Percentiles rank a stretch among this genome's conserved stretches.
Evolutionary conservation across 2,888 invertebrate genomes (phyloP).

Genomic region (Uloborus plumipes): DNA sequence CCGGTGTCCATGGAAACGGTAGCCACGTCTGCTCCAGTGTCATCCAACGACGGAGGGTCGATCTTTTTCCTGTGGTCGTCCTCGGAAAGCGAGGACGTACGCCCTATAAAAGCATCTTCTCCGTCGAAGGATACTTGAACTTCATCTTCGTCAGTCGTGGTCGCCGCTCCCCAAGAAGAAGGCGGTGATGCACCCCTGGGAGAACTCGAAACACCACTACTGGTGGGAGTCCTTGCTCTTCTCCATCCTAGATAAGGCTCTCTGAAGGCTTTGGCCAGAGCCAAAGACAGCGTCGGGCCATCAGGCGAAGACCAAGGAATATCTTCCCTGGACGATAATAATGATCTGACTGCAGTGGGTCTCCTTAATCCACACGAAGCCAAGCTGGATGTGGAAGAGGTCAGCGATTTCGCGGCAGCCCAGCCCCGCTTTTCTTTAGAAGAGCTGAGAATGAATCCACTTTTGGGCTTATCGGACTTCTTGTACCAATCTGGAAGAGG

Average conservation of each 20-base stretch:
- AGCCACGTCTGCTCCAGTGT: slow-evolving; percentile 51
- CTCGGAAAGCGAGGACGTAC: slow-evolving; percentile 23
- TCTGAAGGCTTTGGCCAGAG: slow-evolving; percentile 55
- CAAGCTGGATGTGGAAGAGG: slow-evolving; percentile 58
- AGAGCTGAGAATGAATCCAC: slow-evolving; percentile 43
- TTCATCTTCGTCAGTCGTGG: slow-evolving; percentile 33
- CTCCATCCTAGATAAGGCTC: slow-evolving; percentile 63
- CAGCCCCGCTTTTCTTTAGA: slow-evolving; percentile 52
- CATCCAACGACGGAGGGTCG: slow-evolving; percentile 46
- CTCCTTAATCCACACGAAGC: slow-evolving; percentile 59
- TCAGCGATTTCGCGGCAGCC: slow-evolving; percentile 58
- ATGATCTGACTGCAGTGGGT: slow-evolving; percentile 58
- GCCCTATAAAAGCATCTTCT: slow-evolving; percentile 41
- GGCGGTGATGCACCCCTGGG: slow-evolving; percentile 46
- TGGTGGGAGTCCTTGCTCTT: slow-evolving; percentile 34
- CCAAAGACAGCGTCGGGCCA: slow-evolving; percentile 71
- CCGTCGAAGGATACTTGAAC: slow-evolving; percentile 46
- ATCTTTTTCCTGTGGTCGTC: slow-evolving; percentile 7
- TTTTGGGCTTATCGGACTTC: slow-evolving; percentile 70
- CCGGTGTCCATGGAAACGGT: slow-evolving; percentile 56
- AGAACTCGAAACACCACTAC: slow-evolving; percentile 54
- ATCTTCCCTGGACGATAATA: slow-evolving; percentile 68
- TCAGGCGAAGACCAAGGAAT: slow-evolving; percentile 72
- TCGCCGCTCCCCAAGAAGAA: slow-evolving; percentile 28
- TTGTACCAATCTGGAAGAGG: slow-evolving; percentile 96